Evolutionary conservation across 2,113 vertebrate genomes (phyloP).

Genomic region (Seriola dumerili): DNA sequence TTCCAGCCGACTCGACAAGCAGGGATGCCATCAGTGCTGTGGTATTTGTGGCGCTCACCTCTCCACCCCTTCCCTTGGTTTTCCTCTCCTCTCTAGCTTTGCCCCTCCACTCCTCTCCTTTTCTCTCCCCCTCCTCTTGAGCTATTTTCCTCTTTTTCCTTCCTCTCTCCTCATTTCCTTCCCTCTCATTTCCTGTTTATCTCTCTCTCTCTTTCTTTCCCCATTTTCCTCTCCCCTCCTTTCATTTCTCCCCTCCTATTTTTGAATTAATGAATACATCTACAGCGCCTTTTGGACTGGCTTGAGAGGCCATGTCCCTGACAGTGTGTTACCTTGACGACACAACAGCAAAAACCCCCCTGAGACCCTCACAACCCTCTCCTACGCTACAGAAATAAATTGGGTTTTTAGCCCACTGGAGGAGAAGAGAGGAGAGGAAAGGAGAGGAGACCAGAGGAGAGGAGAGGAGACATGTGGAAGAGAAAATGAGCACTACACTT

Average conservation of each 20-base stretch:
- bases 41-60: constrained; percentile 14
- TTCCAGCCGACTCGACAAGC: neutral
- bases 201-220: neutral
- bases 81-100: neutral
- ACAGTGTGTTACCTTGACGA: constrained; percentile 58
- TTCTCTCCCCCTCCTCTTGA: neutral
- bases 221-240: neutral
- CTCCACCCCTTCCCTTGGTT: neutral
- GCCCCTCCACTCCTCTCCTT: neutral
- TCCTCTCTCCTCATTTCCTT: neutral
- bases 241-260: constrained; percentile 16
- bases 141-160: neutral
- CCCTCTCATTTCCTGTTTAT: neutral
- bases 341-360: constrained; percentile 17
- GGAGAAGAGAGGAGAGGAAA: neutral
- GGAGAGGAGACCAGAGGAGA: neutral
- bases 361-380: constrained; percentile 23
- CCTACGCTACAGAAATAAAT: constrained; percentile 46
- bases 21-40: constrained; percentile 35
- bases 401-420: constrained; percentile 61
- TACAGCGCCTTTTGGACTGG: constrained; percentile 8
- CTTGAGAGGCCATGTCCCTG: constrained; percentile 40
- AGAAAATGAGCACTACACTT: neutral
- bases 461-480: neutral
- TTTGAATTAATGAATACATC: constrained; percentile 51